phyloP scores from a whole-genome alignment of 2,888 invertebrate species.

The Rotaria magnacalcarata region DNA sequence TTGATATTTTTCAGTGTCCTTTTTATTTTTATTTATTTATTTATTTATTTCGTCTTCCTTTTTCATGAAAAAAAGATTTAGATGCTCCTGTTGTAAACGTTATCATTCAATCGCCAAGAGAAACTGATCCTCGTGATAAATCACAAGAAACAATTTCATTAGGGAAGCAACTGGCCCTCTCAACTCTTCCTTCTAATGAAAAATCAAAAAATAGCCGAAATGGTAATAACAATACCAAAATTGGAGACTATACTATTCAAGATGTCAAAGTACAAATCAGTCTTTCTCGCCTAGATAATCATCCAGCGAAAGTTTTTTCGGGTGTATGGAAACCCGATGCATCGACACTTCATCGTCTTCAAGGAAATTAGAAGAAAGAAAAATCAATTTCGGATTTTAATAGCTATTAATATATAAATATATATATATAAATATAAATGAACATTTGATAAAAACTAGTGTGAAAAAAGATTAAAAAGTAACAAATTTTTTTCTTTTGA shows the following conservation, averaged over 20 bases:
- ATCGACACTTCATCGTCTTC: background rate
- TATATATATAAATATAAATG: background rate
- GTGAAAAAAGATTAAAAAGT: no score
- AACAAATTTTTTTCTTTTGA: no score
- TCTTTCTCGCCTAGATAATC: constrained; percentile 34
- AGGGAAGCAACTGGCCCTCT: background rate
- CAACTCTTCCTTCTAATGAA: background rate
- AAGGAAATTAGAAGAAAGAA: background rate
- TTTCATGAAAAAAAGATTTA: background rate
- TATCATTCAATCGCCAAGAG: constrained; percentile 11
- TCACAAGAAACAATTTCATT: background rate
- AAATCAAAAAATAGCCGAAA: background rate
- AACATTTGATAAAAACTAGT: background rate
- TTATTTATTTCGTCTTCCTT: background rate
- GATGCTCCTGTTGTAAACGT: constrained; percentile 10
- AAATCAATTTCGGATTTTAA: background rate
- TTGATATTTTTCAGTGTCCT: no score
- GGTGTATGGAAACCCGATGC: constrained; percentile 13
- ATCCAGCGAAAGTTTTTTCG: background rate
- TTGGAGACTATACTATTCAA: background rate
- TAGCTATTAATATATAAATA: background rate
- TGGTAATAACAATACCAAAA: background rate
- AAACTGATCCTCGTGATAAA: background rate
- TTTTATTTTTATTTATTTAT: no score
- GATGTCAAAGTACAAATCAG: constrained; percentile 26